Base-by-base conservation (phyloP, 2,113 vertebrate genomes). In the Nesospiza acunhae region DNA sequence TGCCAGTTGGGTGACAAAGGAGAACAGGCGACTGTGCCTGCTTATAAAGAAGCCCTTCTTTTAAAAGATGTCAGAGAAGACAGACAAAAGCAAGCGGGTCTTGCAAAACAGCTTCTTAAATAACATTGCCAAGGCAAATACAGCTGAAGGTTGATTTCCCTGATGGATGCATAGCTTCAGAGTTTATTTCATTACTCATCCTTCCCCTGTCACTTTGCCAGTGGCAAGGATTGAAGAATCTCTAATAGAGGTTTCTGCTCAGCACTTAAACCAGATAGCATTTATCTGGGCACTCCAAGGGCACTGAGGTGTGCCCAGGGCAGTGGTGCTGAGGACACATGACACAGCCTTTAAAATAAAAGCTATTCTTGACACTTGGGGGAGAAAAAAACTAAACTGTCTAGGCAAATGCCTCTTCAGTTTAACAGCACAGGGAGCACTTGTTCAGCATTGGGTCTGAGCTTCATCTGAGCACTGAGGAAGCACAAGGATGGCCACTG, bases 131-230 rank as follows among this genome's bases (percentile, higher is more conserved):
- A 81, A 85, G 67, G 37, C 44, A 93, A 87, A 91, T 5, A 6
- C 39, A 87, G 79, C 79, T 81, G 50, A 58, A 84, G 56, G 59
- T 68, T 88, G 39, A 74, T 92, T 79, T 88, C 31, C 66, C 73
- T 89, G 69, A 87, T 66, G 63, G 46, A 76, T 86, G n/a, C 49
- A 5, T 33, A 47, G 70, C 72, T 94, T 89, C 64, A 87, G 64
- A 87, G 17, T 79, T 69, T 89, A 27, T 91, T 77, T 83, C 37
- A 37, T 85, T 84, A 95, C 64, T 95, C 85, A 89, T 67, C 68
- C 58, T 83, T 58, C 26, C 59, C 30, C 23, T 76, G 60, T 55
- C 2, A 2, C 58, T 89, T 74, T 84, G 84, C 49, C 79, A 53
- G 68, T 16, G 20, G 41, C 81, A 83, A 60, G 24, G 41, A 53